phyloP scores from a whole-genome alignment of 2,113 vertebrate species.

The Alethe castanea region DNA sequence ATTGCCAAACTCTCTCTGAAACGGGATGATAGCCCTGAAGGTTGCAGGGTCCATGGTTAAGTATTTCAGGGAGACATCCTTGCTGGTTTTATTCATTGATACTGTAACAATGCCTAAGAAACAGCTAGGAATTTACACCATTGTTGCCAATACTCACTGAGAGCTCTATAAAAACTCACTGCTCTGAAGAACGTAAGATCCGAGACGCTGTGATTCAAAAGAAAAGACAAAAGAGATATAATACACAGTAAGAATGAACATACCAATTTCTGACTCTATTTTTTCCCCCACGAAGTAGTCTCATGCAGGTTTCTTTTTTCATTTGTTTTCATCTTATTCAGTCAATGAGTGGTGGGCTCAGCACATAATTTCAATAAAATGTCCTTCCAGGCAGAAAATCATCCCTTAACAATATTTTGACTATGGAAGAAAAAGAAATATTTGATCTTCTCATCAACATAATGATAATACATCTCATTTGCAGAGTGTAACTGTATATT shows the following conservation, averaged over 20 bases:
- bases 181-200: background rate
- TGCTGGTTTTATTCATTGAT: background rate
- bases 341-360: background rate
- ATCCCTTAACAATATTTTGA: constrained; percentile 57
- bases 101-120: background rate
- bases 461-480: constrained; percentile 40
- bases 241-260: background rate
- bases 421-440: constrained; percentile 32
- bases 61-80: background rate
- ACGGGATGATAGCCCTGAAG: background rate
- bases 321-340: constrained; percentile 31
- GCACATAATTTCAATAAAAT: constrained; percentile 42
- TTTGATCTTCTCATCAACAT: constrained; percentile 48
- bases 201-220: background rate
- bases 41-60: background rate
- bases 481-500: constrained; percentile 33
- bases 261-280: background rate
- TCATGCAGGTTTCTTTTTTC: background rate
- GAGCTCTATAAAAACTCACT: background rate
- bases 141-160: background rate
- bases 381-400: constrained; percentile 53
- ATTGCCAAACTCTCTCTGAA: background rate
- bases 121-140: background rate
- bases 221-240: background rate
- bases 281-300: background rate